A percentile compares a stretch with the other conserved stretches of the same genome.
Conservation (phyloP, 2,888 invertebrate genomes). For the Ditula angustiorana region DNA sequence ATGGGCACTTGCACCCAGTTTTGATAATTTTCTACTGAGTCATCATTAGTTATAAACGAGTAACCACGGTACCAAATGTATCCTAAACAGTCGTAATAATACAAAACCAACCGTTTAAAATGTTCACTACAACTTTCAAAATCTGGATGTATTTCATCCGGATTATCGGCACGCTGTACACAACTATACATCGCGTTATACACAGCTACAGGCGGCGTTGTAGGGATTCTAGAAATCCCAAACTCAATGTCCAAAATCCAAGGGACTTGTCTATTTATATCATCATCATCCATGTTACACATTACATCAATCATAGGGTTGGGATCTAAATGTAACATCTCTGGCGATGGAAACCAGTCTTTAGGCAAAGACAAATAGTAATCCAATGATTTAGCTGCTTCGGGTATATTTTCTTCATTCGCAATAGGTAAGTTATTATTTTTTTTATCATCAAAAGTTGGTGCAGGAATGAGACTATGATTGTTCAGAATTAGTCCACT, state of each 20-base stretch:
- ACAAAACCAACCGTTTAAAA: constrained; percentile 60
- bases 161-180: constrained; percentile 64
- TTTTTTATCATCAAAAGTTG: constrained; percentile 27
- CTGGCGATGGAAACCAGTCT: constrained; percentile 64
- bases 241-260: constrained; percentile 74
- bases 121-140: constrained; percentile 63
- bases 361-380: constrained; percentile 61
- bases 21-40: constrained; percentile 69
- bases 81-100: constrained; percentile 67
- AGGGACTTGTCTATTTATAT: constrained; percentile 52
- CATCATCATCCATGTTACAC: constrained; percentile 57
- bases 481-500: not conserved
- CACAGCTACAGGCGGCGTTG: constrained; percentile 59
- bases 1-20: constrained; percentile 64
- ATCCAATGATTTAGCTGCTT: constrained; percentile 50
- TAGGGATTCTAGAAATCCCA: constrained; percentile 59
- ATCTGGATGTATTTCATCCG: constrained; percentile 65
- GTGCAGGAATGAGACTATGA: not conserved
- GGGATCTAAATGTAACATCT: constrained; percentile 60
- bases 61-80: constrained; percentile 69
- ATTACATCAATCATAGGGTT: constrained; percentile 70
- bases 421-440: constrained; percentile 3
- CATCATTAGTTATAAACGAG: constrained; percentile 55
- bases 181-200: constrained; percentile 67
- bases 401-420: constrained; percentile 1